Evolutionary conservation across 2,797 vertebrate species (phyloP).

Genomic region (Mionectes olivaceus): DNA sequence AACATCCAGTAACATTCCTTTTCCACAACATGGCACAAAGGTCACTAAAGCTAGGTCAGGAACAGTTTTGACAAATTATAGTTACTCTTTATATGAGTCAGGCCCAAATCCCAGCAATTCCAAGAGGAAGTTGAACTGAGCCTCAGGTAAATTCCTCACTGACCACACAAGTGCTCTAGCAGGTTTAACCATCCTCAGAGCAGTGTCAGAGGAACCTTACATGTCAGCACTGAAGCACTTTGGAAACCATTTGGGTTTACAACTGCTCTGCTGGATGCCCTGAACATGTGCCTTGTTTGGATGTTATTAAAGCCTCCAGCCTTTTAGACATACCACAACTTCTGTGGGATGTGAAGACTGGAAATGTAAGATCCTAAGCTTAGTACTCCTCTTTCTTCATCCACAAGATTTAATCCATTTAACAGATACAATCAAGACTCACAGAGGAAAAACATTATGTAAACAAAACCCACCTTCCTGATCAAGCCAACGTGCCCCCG

Average conservation of each 20-base stretch:
- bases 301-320: not conserved
- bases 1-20: not conserved
- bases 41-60: not conserved
- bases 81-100: not conserved
- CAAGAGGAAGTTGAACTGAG: not conserved
- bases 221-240: not conserved
- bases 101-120: not conserved
- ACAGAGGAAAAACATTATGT: not conserved
- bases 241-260: not conserved
- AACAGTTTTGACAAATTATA: not conserved
- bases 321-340: not conserved
- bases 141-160: not conserved
- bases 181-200: not conserved
- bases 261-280: not conserved
- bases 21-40: not conserved
- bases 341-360: not conserved
- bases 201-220: not conserved
- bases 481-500: not conserved
- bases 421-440: not conserved
- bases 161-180: not conserved
- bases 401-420: not conserved
- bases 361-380: not conserved
- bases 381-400: not conserved
- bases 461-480: not conserved
- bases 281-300: rapidly evolving